phyloP scores from a whole-genome alignment of 2,888 invertebrate species.

The Phania funesta region DNA sequence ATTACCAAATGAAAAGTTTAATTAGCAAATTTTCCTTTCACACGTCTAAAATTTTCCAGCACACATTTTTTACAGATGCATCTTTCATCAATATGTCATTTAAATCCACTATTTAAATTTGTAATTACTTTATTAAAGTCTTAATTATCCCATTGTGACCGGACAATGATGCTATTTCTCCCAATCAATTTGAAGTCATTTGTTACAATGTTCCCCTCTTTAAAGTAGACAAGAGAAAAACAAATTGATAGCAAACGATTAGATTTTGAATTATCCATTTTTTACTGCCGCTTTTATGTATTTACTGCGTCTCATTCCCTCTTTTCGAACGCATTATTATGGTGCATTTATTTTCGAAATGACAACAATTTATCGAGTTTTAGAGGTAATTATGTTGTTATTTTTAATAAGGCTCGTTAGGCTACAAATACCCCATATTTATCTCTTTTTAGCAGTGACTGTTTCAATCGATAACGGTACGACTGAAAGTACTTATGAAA shows the following conservation, averaged over 20 bases:
- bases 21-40: too few relatives aligned
- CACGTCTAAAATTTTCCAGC: too few relatives aligned
- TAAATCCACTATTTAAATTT: neutral
- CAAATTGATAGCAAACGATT: constrained; percentile 52
- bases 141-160: neutral
- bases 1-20: too few relatives aligned
- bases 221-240: neutral
- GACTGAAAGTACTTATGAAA: neutral
- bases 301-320: neutral
- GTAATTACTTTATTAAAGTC: neutral
- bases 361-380: constrained; percentile 54
- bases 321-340: neutral
- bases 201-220: constrained; percentile 9
- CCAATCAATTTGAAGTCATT: constrained; percentile 14
- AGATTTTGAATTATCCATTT: constrained; percentile 46
- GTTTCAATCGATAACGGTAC: neutral
- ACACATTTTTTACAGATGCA: neutral
- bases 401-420: constrained; percentile 11
- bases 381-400: constrained; percentile 58
- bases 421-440: neutral
- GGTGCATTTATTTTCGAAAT: neutral
- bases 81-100: neutral
- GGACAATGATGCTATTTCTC: neutral
- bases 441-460: neutral
- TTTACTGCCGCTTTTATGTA: neutral